Percentiles rank a stretch among this genome's conserved stretches.
Evolutionary conservation across 1,140 invertebrate species (phyloP).

Genomic region (Maconellicoccus hirsutus): DNA sequence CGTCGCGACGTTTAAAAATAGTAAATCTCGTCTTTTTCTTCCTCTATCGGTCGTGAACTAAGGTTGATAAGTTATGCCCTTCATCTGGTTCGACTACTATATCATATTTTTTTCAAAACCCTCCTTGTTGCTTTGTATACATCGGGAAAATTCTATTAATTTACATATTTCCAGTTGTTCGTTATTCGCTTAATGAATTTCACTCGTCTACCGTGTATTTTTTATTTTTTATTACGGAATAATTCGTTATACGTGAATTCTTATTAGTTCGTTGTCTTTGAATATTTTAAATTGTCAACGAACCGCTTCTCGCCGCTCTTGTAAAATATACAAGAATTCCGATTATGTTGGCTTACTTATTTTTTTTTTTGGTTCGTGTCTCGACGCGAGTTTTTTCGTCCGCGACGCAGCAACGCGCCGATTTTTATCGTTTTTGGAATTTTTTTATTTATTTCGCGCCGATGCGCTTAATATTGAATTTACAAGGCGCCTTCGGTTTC

Average conservation of each 20-base stretch:
- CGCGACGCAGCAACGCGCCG: neutral
- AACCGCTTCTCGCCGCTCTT: neutral
- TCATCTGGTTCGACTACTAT: no score
- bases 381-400: neutral
- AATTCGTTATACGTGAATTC: neutral
- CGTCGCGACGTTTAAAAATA: constrained; percentile 3
- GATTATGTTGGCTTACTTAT: neutral
- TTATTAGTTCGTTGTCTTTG: neutral
- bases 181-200: neutral
- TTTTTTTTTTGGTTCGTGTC: neutral
- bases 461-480: no score
- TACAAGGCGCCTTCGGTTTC: no score
- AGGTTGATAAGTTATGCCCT: no score
- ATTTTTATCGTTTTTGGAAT: no score
- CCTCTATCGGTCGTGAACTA: no score
- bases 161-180: neutral
- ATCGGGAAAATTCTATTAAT: neutral
- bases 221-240: neutral
- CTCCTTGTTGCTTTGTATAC: no score
- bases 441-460: no score
- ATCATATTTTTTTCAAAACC: no score
- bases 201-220: neutral
- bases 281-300: constrained; percentile 9
- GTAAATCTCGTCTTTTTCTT: no score
- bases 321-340: neutral